Evolutionary conservation across 2,113 vertebrate genomes (phyloP).

Genomic region (Epinephelus cyanopodus): DNA sequence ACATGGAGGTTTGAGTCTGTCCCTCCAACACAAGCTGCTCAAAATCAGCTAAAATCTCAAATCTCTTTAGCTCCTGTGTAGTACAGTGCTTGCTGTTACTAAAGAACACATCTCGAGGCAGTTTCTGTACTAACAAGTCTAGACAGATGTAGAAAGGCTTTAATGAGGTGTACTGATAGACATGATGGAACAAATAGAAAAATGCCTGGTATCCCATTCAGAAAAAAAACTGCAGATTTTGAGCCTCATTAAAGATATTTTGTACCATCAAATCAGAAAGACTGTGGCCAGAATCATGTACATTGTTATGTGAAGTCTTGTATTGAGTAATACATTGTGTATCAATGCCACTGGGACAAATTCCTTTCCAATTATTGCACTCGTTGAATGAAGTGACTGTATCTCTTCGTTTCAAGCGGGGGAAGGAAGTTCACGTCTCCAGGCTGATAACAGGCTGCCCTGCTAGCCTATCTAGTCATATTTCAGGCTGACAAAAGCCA

Average conservation of each 20-base stretch:
- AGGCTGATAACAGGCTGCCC: conserved; percentile 54
- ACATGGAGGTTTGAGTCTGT: neutral
- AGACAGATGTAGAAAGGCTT: conserved; percentile 24
- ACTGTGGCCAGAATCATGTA: neutral
- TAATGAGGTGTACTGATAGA: conserved; percentile 1
- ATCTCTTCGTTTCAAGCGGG: conserved; percentile 7
- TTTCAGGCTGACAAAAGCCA: conserved; percentile 60
- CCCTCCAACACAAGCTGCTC: neutral
- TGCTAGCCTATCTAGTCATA: conserved; percentile 38
- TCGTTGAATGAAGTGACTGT: conserved; percentile 27
- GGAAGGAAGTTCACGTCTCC: neutral
- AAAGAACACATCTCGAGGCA: neutral
- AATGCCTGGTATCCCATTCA: neutral
- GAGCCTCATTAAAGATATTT: neutral
- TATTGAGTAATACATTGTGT: neutral
- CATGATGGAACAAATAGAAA: conserved; percentile 42
- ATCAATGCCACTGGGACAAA: conserved; percentile 4
- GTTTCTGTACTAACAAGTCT: conserved; percentile 48
- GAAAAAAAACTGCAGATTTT: neutral
- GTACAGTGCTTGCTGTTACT: neutral
- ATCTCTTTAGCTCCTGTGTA: conserved; percentile 1
- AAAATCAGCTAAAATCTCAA: conserved; percentile 9
- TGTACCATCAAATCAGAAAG: neutral
- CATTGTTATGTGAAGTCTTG: neutral
- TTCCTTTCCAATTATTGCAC: conserved; percentile 41